Evolutionary conservation across 2,888 invertebrate species (phyloP).

Genomic region (Cephus spinipes): DNA sequence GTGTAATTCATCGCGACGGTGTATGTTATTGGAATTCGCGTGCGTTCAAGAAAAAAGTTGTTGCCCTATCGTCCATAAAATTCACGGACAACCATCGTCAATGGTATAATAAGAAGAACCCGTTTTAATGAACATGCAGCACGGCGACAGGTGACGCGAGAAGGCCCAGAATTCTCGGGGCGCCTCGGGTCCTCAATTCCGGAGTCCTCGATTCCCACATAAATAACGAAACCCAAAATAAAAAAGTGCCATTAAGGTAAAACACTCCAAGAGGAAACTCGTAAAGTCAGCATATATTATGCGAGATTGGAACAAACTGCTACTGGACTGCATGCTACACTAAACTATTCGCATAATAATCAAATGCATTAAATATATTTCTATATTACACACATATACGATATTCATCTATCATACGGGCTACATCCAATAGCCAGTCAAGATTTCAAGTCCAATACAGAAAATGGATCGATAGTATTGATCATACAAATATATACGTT

Average conservation of each 20-base stretch:
- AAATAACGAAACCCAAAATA: conserved; percentile 1
- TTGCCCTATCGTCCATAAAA: background rate
- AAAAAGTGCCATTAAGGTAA: background rate
- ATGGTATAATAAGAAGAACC: background rate
- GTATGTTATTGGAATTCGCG: background rate
- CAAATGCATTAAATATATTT: background rate
- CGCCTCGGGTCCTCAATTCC: background rate
- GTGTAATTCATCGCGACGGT: background rate
- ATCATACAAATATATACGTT: background rate
- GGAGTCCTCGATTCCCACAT: background rate
- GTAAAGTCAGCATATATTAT: background rate
- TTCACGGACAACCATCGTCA: background rate
- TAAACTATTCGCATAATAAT: background rate
- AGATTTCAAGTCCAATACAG: no score
- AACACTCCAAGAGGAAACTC: background rate
- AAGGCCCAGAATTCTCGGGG: background rate
- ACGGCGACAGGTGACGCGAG: background rate
- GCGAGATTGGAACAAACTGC: background rate
- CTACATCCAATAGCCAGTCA: no score
- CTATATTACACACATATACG: background rate
- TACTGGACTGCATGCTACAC: background rate
- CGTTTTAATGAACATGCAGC: background rate
- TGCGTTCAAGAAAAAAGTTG: background rate
- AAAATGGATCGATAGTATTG: background rate
- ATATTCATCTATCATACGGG: background rate